Percentiles rank a stretch among this genome's conserved stretches.
phyloP scores from a whole-genome alignment of 2,888 invertebrate species.

The Thereva unica region DNA sequence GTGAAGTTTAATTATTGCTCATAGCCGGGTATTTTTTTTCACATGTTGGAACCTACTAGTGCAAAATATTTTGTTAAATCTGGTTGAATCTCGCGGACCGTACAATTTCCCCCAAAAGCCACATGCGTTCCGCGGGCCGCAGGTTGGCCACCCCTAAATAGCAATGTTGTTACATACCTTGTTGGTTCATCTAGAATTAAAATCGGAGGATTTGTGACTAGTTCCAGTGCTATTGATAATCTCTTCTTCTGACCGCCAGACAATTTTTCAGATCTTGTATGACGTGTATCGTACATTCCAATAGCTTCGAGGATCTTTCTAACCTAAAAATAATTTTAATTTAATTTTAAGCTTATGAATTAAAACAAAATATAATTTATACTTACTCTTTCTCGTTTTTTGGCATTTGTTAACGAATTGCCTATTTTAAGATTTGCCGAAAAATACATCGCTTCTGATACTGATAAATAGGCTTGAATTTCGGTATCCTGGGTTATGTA shows the following conservation, averaged over 20 bases:
- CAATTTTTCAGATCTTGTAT: slow-evolving; percentile 71
- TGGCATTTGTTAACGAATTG: slow-evolving; percentile 63
- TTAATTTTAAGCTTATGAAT: too few species aligned
- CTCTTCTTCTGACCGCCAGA: slow-evolving; percentile 92
- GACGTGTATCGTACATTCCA: slow-evolving; percentile 67
- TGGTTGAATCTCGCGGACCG: too few species aligned
- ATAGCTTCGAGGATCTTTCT: slow-evolving; percentile 78
- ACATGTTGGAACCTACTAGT: too few species aligned
- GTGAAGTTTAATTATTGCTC: too few species aligned
- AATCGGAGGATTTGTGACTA: slow-evolving; percentile 88
- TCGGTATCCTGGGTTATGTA: slow-evolving; percentile 90
- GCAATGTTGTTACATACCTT: slow-evolving; percentile 66
- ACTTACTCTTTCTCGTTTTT: slow-evolving; percentile 71
- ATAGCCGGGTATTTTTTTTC: too few species aligned
- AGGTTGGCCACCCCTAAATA: too few species aligned
- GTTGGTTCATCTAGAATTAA: slow-evolving; percentile 96
- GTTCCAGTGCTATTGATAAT: slow-evolving; percentile 85
- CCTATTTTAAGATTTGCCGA: slow-evolving; percentile 87
- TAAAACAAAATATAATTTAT: background rate
- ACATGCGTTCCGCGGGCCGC: too few species aligned
- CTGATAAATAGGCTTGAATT: slow-evolving; percentile 80
- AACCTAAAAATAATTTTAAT: slow-evolving; percentile 64
- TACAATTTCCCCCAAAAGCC: too few species aligned
- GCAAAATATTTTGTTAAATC: too few species aligned
- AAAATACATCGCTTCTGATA: slow-evolving; percentile 81